A percentile compares a stretch with the other conserved stretches of the same genome.
phyloP scores from a whole-genome alignment of 2,113 vertebrate genomes.

The Indri indri region DNA sequence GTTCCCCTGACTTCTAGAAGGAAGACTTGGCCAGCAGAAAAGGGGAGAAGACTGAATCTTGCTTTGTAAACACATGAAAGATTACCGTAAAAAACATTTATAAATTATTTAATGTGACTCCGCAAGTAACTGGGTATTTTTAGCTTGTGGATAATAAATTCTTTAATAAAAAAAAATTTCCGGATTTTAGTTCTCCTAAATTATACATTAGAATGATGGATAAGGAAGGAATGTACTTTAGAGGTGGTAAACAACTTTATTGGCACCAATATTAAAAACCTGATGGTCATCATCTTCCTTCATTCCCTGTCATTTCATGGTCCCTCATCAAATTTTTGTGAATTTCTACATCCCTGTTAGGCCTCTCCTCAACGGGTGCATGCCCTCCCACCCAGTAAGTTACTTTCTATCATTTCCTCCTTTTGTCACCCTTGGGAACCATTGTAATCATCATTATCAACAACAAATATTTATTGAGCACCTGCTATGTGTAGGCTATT shows the following conservation, averaged over 20 bases:
- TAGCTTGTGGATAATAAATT: neutral
- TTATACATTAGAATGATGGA: neutral
- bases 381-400: neutral
- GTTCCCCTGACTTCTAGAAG: no score
- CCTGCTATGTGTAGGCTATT: constrained; percentile 74
- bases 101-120: neutral
- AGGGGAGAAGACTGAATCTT: neutral
- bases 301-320: neutral
- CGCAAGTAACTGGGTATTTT: neutral
- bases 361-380: neutral
- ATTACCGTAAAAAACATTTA: neutral
- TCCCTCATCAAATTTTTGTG: neutral
- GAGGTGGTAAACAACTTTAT: neutral
- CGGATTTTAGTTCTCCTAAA: neutral
- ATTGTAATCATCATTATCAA: constrained; percentile 35
- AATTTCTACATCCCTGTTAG: neutral
- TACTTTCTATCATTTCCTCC: neutral
- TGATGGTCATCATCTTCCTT: neutral
- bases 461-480: constrained; percentile 67
- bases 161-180: neutral
- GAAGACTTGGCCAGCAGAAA: neutral
- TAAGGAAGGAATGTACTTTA: neutral
- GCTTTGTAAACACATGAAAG: neutral
- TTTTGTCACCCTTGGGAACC: constrained; percentile 56
- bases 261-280: neutral